These are phyloP conservation scores for Tachysurus vachellii DNA, from an alignment of 2,113 vertebrate genomes.

Conservation along the genomic window DNA sequence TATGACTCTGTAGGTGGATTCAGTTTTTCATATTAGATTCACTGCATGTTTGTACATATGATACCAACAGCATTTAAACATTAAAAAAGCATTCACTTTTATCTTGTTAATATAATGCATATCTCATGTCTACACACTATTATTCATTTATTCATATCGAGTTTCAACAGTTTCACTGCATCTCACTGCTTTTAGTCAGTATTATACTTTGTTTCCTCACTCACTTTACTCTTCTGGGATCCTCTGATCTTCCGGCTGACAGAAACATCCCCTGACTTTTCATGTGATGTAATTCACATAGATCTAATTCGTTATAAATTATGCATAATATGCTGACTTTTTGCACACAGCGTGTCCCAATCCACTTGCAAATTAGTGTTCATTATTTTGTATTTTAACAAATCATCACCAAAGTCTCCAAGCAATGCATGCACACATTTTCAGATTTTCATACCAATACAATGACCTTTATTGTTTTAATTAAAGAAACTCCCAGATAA, in stretches of 20 bases:
- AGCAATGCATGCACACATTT: slow-evolving; percentile 18
- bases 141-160: background rate
- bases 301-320: slow-evolving; percentile 1
- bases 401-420: background rate
- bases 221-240: background rate
- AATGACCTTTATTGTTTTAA: slow-evolving; percentile 25
- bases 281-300: background rate
- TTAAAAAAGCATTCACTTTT: background rate
- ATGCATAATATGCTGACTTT: background rate
- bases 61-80: background rate
- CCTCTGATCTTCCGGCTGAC: background rate
- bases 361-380: slow-evolving; percentile 2
- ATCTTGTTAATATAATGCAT: background rate
- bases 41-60: background rate
- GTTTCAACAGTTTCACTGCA: background rate
- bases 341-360: background rate
- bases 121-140: background rate
- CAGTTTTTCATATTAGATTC: background rate
- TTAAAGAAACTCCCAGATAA: slow-evolving; percentile 18
- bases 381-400: slow-evolving; percentile 13
- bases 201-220: background rate
- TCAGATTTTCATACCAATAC: slow-evolving; percentile 10
- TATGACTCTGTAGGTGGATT: background rate
- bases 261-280: background rate
- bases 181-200: background rate